Evolutionary conservation across 2,888 invertebrate genomes (phyloP).

Genomic region (Cheilosia soror): DNA sequence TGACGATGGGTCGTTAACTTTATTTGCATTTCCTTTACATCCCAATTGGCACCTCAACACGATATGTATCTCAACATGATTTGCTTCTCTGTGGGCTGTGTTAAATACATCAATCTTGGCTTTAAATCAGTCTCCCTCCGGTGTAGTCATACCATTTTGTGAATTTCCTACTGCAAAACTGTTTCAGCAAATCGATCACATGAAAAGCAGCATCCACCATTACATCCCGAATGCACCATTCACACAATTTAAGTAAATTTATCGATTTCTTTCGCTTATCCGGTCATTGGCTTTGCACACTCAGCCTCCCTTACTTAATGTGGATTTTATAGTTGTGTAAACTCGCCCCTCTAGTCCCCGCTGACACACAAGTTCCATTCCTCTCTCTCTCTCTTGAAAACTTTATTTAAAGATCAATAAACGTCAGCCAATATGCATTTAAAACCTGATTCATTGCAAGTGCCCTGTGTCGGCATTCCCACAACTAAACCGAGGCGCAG

Average conservation of each 20-base stretch:
- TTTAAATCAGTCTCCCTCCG: too few species aligned
- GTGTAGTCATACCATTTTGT: too few species aligned
- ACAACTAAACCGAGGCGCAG: slow-evolving; percentile 35
- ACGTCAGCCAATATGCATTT: slow-evolving; percentile 69
- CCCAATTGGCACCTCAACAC: too few species aligned
- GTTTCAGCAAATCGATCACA: slow-evolving; percentile 27
- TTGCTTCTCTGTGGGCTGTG: too few species aligned
- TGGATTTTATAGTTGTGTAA: slow-evolving; percentile 54
- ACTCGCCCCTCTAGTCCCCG: slow-evolving; percentile 5
- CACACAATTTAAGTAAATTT: slow-evolving; percentile 40
- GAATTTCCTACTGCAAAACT: slow-evolving; percentile 1
- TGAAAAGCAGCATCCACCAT: slow-evolving; percentile 6
- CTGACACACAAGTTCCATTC: not conserved
- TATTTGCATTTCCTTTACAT: too few species aligned
- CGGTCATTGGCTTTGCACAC: slow-evolving; percentile 45
- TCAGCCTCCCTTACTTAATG: slow-evolving; percentile 37
- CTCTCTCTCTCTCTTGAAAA: slow-evolving; percentile 11
- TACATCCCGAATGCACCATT: slow-evolving; percentile 25
- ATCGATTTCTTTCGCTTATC: slow-evolving; percentile 56
- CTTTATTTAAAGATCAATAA: slow-evolving; percentile 64
- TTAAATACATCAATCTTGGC: too few species aligned
- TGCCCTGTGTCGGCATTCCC: slow-evolving; percentile 34
- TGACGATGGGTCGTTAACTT: too few species aligned
- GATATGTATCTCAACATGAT: too few species aligned
- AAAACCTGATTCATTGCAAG: slow-evolving; percentile 69